Percentiles rank a stretch among this genome's conserved stretches.
Conservation (phyloP, 2,888 invertebrate genomes). For the Augochlorella aurata region DNA sequence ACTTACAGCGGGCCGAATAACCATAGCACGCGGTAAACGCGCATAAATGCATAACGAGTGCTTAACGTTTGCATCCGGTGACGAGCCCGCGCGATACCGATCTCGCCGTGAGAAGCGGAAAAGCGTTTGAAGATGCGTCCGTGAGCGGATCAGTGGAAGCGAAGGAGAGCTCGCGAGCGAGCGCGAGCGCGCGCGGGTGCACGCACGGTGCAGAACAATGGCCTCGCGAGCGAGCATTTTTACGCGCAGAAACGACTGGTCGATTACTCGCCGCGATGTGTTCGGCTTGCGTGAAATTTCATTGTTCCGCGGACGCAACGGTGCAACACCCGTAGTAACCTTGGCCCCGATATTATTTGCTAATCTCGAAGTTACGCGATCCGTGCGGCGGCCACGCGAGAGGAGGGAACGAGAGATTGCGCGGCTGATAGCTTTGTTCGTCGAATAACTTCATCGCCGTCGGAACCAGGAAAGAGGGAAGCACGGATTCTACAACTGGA, state of each 20-base stretch:
- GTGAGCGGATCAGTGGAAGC: conserved; percentile 63
- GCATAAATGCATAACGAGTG: conserved; percentile 54
- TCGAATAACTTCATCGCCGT: conserved; percentile 50
- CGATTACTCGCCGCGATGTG: conserved; percentile 54
- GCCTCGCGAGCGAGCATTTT: conserved; percentile 70
- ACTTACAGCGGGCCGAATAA: background rate
- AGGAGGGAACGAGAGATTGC: conserved; percentile 35
- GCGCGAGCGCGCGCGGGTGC: conserved; percentile 22
- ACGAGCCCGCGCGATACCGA: conserved; percentile 49
- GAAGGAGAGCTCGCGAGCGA: conserved; percentile 48
- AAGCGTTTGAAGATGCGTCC: conserved; percentile 66
- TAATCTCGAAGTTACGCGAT: conserved; percentile 67
- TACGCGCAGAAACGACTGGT: conserved; percentile 59
- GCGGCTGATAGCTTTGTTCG: conserved; percentile 62
- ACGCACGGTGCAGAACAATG: conserved; percentile 50
- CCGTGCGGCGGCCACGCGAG: conserved; percentile 21
- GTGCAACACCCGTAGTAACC: conserved; percentile 72
- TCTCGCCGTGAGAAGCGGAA: conserved; percentile 72
- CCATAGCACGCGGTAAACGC: conserved; percentile 20
- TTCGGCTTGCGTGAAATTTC: conserved; percentile 66
- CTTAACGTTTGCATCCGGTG: conserved; percentile 47
- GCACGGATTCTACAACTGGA: conserved; percentile 41
- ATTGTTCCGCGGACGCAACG: conserved; percentile 67
- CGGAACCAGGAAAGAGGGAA: conserved; percentile 50
- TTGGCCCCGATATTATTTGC: conserved; percentile 78